These are phyloP conservation scores for Galerucella pusilla DNA, from an alignment of 2,888 invertebrate genomes.

Conservation along the genomic window DNA sequence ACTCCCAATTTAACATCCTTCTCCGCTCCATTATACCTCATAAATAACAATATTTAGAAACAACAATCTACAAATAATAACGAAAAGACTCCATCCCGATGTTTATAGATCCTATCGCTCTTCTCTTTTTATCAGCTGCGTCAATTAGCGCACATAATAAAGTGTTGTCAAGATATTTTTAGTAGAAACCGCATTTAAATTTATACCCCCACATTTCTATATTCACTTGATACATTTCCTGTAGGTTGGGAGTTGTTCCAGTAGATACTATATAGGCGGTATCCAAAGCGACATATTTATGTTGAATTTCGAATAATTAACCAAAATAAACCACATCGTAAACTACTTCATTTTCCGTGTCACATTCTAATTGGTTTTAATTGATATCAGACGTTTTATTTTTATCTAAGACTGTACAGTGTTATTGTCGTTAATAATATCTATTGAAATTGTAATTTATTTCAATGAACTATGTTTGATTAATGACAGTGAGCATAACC, in stretches of 20 bases:
- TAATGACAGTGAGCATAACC: no score
- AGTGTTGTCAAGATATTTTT: slow-evolving; percentile 34
- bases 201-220: slow-evolving; percentile 35
- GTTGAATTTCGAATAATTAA: slow-evolving; percentile 13
- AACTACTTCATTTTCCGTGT: not conserved
- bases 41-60: not conserved
- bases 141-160: slow-evolving; percentile 33
- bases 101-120: slow-evolving; percentile 17
- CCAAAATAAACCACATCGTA: not conserved
- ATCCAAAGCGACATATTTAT: slow-evolving; percentile 15
- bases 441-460: no score
- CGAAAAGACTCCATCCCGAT: not conserved
- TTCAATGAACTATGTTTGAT: no score
- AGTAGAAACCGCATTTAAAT: slow-evolving; percentile 30
- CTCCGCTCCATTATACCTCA: not conserved
- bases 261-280: slow-evolving; percentile 21
- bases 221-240: slow-evolving; percentile 30
- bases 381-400: no score
- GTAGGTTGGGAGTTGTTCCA: slow-evolving; percentile 26
- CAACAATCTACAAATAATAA: not conserved
- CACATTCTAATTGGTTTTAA: slow-evolving; percentile 3
- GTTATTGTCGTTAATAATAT: no score
- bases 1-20: not conserved
- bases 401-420: no score
- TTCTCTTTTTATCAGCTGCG: slow-evolving; percentile 28